Evolutionary conservation across 1,140 invertebrate species (phyloP), one percentile per base, ranked within the genome.

Genomic region (Drosophila obscura): DNA sequence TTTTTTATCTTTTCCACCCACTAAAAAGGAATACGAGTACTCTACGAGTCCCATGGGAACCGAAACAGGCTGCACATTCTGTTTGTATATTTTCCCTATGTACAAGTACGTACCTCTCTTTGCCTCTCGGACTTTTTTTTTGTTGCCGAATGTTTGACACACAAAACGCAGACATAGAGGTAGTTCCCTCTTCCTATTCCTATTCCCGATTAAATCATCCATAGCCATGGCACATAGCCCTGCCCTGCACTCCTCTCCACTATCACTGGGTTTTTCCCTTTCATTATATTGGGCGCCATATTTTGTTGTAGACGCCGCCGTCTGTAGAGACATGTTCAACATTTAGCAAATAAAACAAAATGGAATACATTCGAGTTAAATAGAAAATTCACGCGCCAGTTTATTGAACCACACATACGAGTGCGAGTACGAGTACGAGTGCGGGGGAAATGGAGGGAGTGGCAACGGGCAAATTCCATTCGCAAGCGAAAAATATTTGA

Each of bases 381-480:
- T 81, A 78, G 61, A 84, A 88, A 75, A 76, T 85, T 88, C 78
- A 82, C 78, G 83, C 83, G 62, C 75, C 67, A 82, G 82, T 85
- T 85, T 85, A 85, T 85, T 85, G 82, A 87, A 85, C 83, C 82
- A 55, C 67, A 77, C 65, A 69, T 31, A 16, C n/a, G 39, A 4
- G 5, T 39, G 46, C 16, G 72, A 52, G 52, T 49, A 16, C 28
- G 26, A 41, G 43, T 49, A 16, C 28, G 26, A 41, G 43, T 35
- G 48, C 45, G 28, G 5, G 26, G 11, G 26, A 43, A 2, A 58
- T 9, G 24, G 15, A 31, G 7, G 26, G 9, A 24, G 6, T 6
- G 51, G 46, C 8, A 28, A 19, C 19, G 28, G 35, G 9, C 24
- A 43, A 77, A 87, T 87, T 66, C 53, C 77, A 71, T 50, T 75